Base-by-base conservation (phyloP, 1,140 invertebrate species). In the Eurosta solidaginis region DNA sequence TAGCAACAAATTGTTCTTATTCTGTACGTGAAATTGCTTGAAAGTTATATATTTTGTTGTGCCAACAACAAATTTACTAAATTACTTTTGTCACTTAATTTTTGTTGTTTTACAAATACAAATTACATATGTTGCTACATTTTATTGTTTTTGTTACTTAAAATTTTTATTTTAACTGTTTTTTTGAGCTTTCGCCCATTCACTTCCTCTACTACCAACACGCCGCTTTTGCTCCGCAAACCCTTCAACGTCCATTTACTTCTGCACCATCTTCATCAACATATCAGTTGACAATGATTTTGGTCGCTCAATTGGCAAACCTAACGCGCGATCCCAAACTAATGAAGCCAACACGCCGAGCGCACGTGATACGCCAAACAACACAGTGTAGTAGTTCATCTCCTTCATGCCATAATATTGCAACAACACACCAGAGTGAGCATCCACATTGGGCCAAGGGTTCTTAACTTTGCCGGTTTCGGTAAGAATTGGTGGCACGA, bases 391-490 rank as follows among this genome's bases (percentile, higher is more conserved):
- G 89, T 97, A 99, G 88, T 96, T 97, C 96, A 98, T 99, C 89
- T 99, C 97, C 83, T 93, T 98, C 92, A 99, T 92, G 80, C 96
- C 96, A 86, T 96, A 99, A 91, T 98, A 96, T 92, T 97, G 90
- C 77, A 99, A 90, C 33, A 99, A 90, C 12, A 98, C 96, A 82
- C 97, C 97, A 82, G 96, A 98, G 90, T 98, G 97, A 63, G 97
- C 97, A 89, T 99, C 97, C 82, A 99, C 97, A 90, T 99, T 99
- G 78, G 97, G 97, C 97, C 97, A 99, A 77, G 97, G 97, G 91
- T 99, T 99, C 91, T 97, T 97, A 9, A 98, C 96, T 89, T 99
- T 99, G 83, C 97, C 97, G 80, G 96, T 94, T 86, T 97, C 96
- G 79, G 95, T 91, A 12, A 99, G 93, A 81, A 98, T 93, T 80